Conservation (phyloP, 2,888 invertebrate genomes). For the Ichneumoninae sp. region DNA sequence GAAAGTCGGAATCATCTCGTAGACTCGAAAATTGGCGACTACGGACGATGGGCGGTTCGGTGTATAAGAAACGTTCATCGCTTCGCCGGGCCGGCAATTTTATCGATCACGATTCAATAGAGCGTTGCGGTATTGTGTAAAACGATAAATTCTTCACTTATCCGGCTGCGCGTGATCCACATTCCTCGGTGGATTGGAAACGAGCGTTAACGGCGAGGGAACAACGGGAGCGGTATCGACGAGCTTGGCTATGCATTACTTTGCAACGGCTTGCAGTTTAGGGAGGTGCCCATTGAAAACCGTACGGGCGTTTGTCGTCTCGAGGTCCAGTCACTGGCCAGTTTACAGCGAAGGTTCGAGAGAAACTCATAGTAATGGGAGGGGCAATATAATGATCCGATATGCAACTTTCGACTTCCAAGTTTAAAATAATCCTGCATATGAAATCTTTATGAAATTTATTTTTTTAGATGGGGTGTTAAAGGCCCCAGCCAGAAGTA, state of each 20-base stretch:
- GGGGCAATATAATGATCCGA: neutral
- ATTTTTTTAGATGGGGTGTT: neutral
- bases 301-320: neutral
- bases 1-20: neutral
- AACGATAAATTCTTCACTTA: slow-evolving; percentile 63
- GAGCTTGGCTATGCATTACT: slow-evolving; percentile 17
- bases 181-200: slow-evolving; percentile 47
- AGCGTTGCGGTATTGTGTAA: slow-evolving; percentile 31
- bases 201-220: slow-evolving; percentile 31
- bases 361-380: neutral
- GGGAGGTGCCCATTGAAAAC: neutral
- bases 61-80: slow-evolving; percentile 51
- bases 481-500: neutral
- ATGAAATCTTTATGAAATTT: neutral
- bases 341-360: neutral
- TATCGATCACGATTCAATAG: slow-evolving; percentile 56
- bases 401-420: too few relatives aligned
- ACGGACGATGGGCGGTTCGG: slow-evolving; percentile 35
- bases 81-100: slow-evolving; percentile 44
- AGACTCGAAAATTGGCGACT: neutral
- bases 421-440: too few relatives aligned
- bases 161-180: slow-evolving; percentile 50
- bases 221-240: slow-evolving; percentile 52
- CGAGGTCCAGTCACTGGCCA: neutral
- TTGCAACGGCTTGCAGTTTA: slow-evolving; percentile 17